Evolutionary conservation across 37 sponge, comb jelly and placozoan species (phyloP).

Genomic region (Hormiphora californensis): DNA sequence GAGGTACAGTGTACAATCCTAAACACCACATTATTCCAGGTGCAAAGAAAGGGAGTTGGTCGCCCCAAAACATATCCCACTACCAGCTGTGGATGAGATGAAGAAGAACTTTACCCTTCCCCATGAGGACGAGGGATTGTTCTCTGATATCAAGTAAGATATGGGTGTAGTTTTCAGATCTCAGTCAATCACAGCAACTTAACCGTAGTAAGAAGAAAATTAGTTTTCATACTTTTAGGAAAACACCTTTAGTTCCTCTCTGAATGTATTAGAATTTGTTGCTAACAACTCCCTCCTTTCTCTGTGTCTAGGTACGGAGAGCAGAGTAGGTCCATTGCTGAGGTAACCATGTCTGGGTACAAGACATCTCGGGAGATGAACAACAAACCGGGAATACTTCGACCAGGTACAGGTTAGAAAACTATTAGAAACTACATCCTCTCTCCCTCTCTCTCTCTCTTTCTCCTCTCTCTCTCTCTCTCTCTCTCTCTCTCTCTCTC

Average conservation of each 20-base stretch:
- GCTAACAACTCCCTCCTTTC: neutral
- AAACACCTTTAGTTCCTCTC: neutral
- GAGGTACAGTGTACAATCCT: too few species aligned
- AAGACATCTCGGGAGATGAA: conserved; percentile 50
- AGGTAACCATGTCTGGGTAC: conserved; percentile 36
- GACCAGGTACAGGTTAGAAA: too few species aligned
- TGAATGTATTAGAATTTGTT: neutral
- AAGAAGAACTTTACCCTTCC: conserved; percentile 52
- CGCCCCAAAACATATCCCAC: conserved; percentile 40
- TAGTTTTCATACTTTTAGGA: too few species aligned
- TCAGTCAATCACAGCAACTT: neutral
- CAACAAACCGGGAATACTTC: conserved; percentile 46
- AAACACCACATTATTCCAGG: conserved; percentile 31
- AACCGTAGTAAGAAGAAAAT: neutral
- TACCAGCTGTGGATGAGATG: conserved; percentile 49
- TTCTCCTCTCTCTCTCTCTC: too few species aligned
- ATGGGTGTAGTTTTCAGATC: neutral
- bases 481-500: too few species aligned
- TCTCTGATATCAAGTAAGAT: conserved; percentile 15
- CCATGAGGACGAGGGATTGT: conserved; percentile 36
- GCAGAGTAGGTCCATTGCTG: conserved; percentile 17
- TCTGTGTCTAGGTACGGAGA: conserved; percentile 36
- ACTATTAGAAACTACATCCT: too few species aligned
- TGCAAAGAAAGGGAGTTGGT: conserved; percentile 39
- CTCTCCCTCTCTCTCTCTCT: conserved; percentile 18